Evolutionary conservation across 2,113 vertebrate species (phyloP), one percentile per base, ranked within the genome.

Genomic region (Prunella himalayana): DNA sequence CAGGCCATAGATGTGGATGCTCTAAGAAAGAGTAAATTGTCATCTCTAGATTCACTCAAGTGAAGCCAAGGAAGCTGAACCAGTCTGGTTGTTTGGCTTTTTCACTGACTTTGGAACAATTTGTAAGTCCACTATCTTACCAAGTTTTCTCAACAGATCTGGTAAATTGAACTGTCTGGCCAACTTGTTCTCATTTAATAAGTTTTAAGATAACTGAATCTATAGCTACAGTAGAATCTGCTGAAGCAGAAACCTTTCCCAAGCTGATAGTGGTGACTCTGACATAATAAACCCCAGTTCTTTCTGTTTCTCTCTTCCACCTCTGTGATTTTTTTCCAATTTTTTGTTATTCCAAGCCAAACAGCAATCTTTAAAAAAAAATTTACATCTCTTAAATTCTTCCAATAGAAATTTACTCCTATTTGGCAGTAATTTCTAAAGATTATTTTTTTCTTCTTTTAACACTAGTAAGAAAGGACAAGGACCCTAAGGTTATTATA

Each of bases 401-500:
- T 73, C 19, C 31, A 22, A 25, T 2, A 73, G 35, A 64, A 81
- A 50, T 79, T 80, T 87, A 20, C 73, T 95, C 28, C n/a, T 95
- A 87, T 60, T 63, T n/a, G 53, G 23, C 37, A 88, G 70, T 15
- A 1, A 56, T 82, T 53, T 94, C 73, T 86, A 89, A 77, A 60
- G 41, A 59, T 11, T 33, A 54, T 13, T 39, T 82, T 70, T 72
- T 28, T n/a, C 37, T 64, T 84, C 42, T 70, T 88, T 94, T 91
- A 84, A 92, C 35, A 60, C 59, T 91, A 91, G 90, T 79, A 77
- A 80, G 42, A 65, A 96, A 79, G 60, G 79, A 87, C 56, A 94
- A 37, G 54, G 92, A 95, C n/a, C 47, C 76, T 57, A 82, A 92
- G 56, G 78, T 95, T 85, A 97, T 53, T 64, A 70, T 37, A 90